Evolutionary conservation across 2,888 invertebrate genomes (phyloP).

Genomic region (Dynastes hyllus): DNA sequence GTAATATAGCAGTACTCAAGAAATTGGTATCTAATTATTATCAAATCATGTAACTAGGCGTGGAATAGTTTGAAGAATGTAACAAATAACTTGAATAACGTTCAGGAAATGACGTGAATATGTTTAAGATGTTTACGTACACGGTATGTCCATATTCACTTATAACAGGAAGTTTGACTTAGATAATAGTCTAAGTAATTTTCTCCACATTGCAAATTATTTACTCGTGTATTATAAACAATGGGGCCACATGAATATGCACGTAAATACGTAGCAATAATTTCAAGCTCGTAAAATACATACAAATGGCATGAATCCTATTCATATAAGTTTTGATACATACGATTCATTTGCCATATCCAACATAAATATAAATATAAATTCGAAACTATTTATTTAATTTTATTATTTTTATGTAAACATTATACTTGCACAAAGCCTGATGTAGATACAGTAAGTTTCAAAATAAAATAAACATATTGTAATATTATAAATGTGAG

Average conservation of each 20-base stretch:
- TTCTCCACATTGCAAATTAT: slow-evolving; percentile 36
- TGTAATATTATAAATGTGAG: too few relatives aligned
- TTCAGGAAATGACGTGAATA: slow-evolving; percentile 31
- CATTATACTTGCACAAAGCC: too few relatives aligned
- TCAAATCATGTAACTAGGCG: slow-evolving; percentile 25
- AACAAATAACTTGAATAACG: neutral
- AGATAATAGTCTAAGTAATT: slow-evolving; percentile 40
- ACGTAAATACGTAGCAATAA: neutral
- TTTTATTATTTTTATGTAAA: too few relatives aligned
- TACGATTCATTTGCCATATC: too few relatives aligned
- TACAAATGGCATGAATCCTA: neutral
- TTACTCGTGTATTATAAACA: slow-evolving; percentile 20
- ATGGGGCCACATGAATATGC: slow-evolving; percentile 12
- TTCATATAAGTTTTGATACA: neutral
- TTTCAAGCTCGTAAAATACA: neutral
- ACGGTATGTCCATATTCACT: slow-evolving; percentile 31
- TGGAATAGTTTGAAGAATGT: neutral
- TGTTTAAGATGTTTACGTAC: neutral
- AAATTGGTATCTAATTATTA: slow-evolving; percentile 16
- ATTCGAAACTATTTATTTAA: too few relatives aligned
- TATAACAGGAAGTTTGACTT: slow-evolving; percentile 33
- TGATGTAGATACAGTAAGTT: too few relatives aligned
- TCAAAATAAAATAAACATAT: too few relatives aligned
- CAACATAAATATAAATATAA: too few relatives aligned
- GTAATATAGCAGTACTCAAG: neutral